phyloP scores from a whole-genome alignment of 2,888 invertebrate genomes.

The Lacanobia oleracea region DNA sequence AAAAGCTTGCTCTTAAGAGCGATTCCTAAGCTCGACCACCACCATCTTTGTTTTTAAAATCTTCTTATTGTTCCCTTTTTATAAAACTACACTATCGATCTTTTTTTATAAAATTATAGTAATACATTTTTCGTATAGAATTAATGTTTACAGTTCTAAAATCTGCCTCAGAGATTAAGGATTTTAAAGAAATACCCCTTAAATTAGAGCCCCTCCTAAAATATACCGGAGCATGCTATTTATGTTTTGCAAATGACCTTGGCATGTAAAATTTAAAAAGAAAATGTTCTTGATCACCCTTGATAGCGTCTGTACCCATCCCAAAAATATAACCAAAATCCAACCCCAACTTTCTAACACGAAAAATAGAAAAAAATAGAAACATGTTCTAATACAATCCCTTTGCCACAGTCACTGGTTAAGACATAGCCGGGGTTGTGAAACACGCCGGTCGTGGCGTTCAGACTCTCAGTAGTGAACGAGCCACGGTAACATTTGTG shows the following conservation, averaged over 20 bases:
- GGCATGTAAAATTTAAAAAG: background rate
- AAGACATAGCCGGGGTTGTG: constrained; percentile 86
- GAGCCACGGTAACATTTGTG: constrained; percentile 81
- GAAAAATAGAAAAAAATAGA: constrained; percentile 45
- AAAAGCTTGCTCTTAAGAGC: too few relatives aligned
- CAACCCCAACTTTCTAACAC: constrained; percentile 22
- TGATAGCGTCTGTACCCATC: background rate
- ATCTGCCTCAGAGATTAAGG: background rate
- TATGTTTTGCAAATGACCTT: constrained; percentile 29
- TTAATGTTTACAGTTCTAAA: too few relatives aligned
- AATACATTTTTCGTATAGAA: too few relatives aligned
- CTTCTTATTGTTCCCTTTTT: too few relatives aligned
- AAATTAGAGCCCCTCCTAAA: background rate
- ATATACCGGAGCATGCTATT: background rate
- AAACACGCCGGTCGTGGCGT: constrained; percentile 74
- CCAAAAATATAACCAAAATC: constrained; percentile 11
- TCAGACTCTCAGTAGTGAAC: constrained; percentile 83
- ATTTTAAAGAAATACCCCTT: too few relatives aligned
- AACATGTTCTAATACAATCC: constrained; percentile 71
- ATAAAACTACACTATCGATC: too few relatives aligned
- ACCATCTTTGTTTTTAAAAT: too few relatives aligned
- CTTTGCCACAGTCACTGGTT: constrained; percentile 84
- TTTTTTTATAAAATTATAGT: too few relatives aligned
- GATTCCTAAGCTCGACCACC: too few relatives aligned
- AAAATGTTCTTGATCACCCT: background rate